A percentile compares a stretch with the other conserved stretches of the same genome.
These are phyloP conservation scores for Lomographa bimaculata DNA, from an alignment of 2,888 invertebrate species.

Conservation along the genomic window DNA sequence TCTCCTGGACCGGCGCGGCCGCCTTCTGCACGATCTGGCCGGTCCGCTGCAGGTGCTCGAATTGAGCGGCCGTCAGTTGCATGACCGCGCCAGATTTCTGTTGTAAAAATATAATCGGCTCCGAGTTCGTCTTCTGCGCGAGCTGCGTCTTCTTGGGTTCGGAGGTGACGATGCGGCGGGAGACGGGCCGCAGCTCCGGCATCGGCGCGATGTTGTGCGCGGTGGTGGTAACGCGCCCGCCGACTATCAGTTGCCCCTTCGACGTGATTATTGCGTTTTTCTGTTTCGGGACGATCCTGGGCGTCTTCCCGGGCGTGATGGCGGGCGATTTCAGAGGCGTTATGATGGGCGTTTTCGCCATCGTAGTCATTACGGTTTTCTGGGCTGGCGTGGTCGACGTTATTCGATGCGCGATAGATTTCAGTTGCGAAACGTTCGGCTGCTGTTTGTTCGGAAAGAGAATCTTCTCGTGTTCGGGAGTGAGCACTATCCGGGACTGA, in stretches of 20 bases:
- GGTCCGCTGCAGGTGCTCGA: conserved; percentile 74
- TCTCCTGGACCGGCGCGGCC: conserved; percentile 54
- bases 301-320: conserved; percentile 43
- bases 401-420: conserved; percentile 65
- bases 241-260: conserved; percentile 81
- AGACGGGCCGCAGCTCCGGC: conserved; percentile 66
- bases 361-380: conserved; percentile 51
- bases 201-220: conserved; percentile 74
- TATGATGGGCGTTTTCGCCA: conserved; percentile 43
- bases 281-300: conserved; percentile 69
- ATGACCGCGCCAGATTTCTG: conserved; percentile 77
- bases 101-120: conserved; percentile 71
- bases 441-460: conserved; percentile 81
- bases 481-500: conserved; percentile 83
- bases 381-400: conserved; percentile 46
- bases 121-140: conserved; percentile 61
- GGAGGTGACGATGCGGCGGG: conserved; percentile 59
- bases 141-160: conserved; percentile 68
- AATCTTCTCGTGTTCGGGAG: conserved; percentile 85
- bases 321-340: conserved; percentile 40
- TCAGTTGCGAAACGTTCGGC: conserved; percentile 62
- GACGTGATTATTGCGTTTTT: conserved; percentile 82
- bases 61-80: conserved; percentile 77
- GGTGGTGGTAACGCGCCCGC: conserved; percentile 72
- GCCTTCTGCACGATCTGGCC: conserved; percentile 73